These are phyloP conservation scores for Acanthurus leucopareius DNA, from an alignment of 2,797 vertebrate species.

Conservation along the genomic window DNA sequence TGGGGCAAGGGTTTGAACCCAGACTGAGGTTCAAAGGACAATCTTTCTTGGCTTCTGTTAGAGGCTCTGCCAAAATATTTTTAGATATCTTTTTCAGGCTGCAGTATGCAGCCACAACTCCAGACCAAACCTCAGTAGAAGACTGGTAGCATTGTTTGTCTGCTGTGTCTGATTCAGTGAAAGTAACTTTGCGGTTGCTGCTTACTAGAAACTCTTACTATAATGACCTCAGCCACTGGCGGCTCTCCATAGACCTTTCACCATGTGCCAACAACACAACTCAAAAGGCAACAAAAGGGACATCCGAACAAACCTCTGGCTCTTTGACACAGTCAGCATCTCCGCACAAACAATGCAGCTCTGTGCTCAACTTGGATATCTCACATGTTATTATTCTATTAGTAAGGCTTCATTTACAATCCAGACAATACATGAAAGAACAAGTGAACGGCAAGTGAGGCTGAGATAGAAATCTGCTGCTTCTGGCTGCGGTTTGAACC, in stretches of 20 bases:
- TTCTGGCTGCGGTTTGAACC: constrained; percentile 43
- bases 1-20: neutral
- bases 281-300: constrained; percentile 66
- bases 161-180: constrained; percentile 51
- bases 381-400: constrained; percentile 70
- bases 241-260: constrained; percentile 64
- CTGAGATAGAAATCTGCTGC: constrained; percentile 44
- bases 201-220: constrained; percentile 59
- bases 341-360: constrained; percentile 60
- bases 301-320: constrained; percentile 62
- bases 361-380: constrained; percentile 61
- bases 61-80: neutral
- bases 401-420: constrained; percentile 69
- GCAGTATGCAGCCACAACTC: neutral
- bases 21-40: neutral
- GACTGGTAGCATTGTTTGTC: constrained; percentile 19
- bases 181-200: constrained; percentile 58
- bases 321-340: constrained; percentile 59
- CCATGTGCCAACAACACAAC: constrained; percentile 60
- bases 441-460: constrained; percentile 28
- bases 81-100: constrained; percentile 19
- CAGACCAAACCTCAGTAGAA: constrained; percentile 14
- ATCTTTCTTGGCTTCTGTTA: neutral
- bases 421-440: constrained; percentile 54
- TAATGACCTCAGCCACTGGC: constrained; percentile 72